These are phyloP conservation scores for Onychostruthus taczanowskii DNA, from an alignment of 2,113 vertebrate genomes.

Conservation along the genomic window DNA sequence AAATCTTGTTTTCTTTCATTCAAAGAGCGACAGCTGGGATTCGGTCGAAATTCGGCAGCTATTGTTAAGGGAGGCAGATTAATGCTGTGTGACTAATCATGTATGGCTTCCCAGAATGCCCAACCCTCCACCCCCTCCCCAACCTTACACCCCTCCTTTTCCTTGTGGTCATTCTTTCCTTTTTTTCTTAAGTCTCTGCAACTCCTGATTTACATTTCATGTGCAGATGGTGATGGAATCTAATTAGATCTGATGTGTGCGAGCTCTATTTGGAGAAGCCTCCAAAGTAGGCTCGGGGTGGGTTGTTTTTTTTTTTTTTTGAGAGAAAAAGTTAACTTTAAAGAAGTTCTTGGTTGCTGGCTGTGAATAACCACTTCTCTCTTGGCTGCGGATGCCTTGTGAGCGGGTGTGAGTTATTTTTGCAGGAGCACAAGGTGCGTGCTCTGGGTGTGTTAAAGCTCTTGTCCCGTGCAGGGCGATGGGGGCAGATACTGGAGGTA, in stretches of 20 bases:
- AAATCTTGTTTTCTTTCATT: constrained; percentile 98
- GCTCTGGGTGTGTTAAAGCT: neutral
- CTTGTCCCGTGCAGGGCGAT: neutral
- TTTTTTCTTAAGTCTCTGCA: constrained; percentile 51
- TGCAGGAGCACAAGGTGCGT: constrained; percentile 17
- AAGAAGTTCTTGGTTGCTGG: neutral
- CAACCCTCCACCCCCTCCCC: constrained; percentile 67
- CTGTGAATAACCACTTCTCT: neutral
- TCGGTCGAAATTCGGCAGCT: constrained; percentile 86
- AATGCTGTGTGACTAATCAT: constrained; percentile 99
- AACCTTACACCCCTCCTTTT: constrained; percentile 65
- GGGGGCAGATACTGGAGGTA: neutral
- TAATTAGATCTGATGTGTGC: constrained; percentile 79
- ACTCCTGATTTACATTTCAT: constrained; percentile 51
- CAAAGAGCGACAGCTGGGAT: constrained; percentile 96
- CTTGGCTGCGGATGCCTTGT: neutral
- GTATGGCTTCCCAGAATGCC: constrained; percentile 94
- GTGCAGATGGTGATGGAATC: constrained; percentile 82
- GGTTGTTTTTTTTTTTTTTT: neutral
- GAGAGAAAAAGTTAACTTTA: constrained; percentile 53
- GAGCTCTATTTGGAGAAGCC: constrained; percentile 63
- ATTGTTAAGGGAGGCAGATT: constrained; percentile 93
- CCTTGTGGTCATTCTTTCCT: constrained; percentile 73
- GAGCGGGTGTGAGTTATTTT: neutral
- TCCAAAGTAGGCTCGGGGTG: neutral